These are phyloP conservation scores for Pissodes strobi DNA, from an alignment of 1,140 invertebrate genomes.

Conservation along the genomic window DNA sequence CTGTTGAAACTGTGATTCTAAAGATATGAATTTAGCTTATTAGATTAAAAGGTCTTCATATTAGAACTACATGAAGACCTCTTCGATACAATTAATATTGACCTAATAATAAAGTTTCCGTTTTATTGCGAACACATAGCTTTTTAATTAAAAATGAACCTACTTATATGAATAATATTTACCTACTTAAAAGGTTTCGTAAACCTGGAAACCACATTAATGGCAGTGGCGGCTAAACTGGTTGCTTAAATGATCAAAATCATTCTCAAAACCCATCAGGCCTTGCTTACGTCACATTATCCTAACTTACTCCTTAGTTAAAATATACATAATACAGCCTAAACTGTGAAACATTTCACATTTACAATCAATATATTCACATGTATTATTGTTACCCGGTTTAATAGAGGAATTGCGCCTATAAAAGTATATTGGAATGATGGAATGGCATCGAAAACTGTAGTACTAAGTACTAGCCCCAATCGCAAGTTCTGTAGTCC, in stretches of 20 bases:
- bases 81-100: too few relatives aligned
- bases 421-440: not conserved
- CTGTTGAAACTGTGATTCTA: too few relatives aligned
- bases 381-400: not conserved
- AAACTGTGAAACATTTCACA: constrained; percentile 15
- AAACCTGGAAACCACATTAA: constrained; percentile 28
- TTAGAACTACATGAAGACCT: too few relatives aligned
- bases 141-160: constrained; percentile 8
- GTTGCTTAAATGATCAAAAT: constrained; percentile 32
- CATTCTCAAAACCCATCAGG: constrained; percentile 10
- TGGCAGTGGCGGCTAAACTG: constrained; percentile 34
- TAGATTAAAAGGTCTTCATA: too few relatives aligned
- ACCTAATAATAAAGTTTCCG: not conserved
- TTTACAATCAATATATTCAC: constrained; percentile 3
- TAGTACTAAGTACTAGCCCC: too few relatives aligned
- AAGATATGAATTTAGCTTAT: too few relatives aligned
- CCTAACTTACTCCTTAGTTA: constrained; percentile 23
- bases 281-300: not conserved
- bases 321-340: constrained; percentile 27
- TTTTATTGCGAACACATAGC: constrained; percentile 24
- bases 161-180: constrained; percentile 28
- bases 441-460: not conserved
- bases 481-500: too few relatives aligned
- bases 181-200: constrained; percentile 26
- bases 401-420: not conserved